Conservation (phyloP, 2,797 vertebrate genomes). For the Argyrosomus regius region DNA sequence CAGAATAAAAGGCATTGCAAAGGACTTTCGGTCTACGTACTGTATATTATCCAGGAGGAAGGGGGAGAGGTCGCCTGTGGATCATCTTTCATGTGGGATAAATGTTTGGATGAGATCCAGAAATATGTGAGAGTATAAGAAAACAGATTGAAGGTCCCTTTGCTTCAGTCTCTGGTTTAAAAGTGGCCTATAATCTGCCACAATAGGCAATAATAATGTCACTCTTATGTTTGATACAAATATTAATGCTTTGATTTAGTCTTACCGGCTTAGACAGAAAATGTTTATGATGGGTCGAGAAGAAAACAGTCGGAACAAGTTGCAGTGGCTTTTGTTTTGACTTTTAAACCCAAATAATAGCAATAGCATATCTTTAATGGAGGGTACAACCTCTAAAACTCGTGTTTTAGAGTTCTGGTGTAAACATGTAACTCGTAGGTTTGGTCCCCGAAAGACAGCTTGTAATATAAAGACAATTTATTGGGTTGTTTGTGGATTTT, state of each 20-base stretch:
- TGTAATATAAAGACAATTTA: neutral
- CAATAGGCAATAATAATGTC: neutral
- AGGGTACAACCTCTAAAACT: neutral
- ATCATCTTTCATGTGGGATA: conserved; percentile 67
- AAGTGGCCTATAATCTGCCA: neutral
- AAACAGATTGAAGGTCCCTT: conserved; percentile 25
- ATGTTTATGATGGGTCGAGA: neutral
- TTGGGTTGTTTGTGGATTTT: neutral
- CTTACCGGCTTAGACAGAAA: neutral
- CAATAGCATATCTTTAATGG: neutral
- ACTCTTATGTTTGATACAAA: neutral
- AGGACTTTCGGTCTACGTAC: conserved; percentile 34
- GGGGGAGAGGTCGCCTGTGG: conserved; percentile 44
- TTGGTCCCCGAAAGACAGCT: neutral
- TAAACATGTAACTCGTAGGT: neutral
- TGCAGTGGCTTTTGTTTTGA: neutral
- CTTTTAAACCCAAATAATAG: neutral
- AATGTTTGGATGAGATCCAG: conserved; percentile 63
- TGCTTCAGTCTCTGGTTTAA: conserved; percentile 31
- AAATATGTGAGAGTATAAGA: conserved; percentile 37
- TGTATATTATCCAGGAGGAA: conserved; percentile 57
- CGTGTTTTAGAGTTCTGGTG: neutral
- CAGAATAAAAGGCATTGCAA: conserved; percentile 35
- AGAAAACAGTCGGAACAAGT: neutral
- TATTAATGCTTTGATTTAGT: neutral